Percentiles rank a stretch among this genome's conserved stretches.
Conservation (phyloP, 2,113 vertebrate species). For the Boleophthalmus pectinirostris region DNA sequence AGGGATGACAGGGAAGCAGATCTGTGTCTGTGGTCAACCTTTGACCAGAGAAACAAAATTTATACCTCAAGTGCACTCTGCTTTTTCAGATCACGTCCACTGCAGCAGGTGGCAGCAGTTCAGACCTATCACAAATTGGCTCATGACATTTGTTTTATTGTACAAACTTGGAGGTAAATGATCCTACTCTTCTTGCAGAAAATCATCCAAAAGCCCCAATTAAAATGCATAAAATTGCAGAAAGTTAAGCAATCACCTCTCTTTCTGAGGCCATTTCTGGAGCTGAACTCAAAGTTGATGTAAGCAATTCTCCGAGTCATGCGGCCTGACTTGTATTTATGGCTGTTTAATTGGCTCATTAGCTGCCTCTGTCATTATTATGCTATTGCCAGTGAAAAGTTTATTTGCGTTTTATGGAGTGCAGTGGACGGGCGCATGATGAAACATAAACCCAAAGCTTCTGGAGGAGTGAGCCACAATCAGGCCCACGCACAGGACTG, state of each 20-base stretch:
- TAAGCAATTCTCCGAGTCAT: conserved; percentile 55
- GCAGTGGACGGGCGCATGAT: conserved; percentile 59
- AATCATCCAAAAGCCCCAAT: not conserved
- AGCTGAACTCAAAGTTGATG: conserved; percentile 47
- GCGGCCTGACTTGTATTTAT: conserved; percentile 57
- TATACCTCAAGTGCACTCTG: not conserved
- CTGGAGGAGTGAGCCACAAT: conserved; percentile 63
- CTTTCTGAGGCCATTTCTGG: conserved; percentile 4
- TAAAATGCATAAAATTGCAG: not conserved
- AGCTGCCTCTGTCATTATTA: conserved; percentile 70
- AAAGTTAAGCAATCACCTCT: conserved; percentile 1
- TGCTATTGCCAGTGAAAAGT: conserved; percentile 66
- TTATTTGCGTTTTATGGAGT: conserved; percentile 74
- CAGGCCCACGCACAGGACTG: conserved; percentile 40
- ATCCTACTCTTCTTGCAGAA: conserved; percentile 19
- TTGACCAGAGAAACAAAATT: not conserved
- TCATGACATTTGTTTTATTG: not conserved
- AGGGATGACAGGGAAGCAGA: conserved; percentile 3
- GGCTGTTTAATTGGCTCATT: conserved; percentile 72
- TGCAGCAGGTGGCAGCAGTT: not conserved
- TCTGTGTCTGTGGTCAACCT: conserved; percentile 16
- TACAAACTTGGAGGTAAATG: conserved; percentile 16
- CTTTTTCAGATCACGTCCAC: not conserved
- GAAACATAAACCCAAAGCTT: conserved; percentile 68
- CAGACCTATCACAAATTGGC: not conserved